Conservation (phyloP, 1,140 invertebrate species). For the Drosophila virilis region DNA sequence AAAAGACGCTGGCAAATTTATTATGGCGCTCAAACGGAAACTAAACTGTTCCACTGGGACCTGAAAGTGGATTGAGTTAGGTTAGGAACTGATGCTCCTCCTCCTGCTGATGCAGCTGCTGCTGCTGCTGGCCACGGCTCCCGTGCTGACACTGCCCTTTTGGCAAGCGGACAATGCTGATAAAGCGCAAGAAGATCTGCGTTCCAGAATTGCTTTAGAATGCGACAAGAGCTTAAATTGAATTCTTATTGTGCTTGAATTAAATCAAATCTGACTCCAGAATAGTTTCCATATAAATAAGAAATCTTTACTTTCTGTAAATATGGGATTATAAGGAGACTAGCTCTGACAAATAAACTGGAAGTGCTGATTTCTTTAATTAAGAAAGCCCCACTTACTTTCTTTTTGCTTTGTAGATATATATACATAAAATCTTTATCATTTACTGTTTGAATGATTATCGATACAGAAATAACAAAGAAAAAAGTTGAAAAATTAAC, state of each 20-base stretch:
- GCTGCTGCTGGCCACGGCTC: neutral
- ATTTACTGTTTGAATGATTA: too few relatives aligned
- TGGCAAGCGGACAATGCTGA: constrained; percentile 37
- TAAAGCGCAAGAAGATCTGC: constrained; percentile 34
- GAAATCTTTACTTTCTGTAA: too few relatives aligned
- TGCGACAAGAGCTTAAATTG: constrained; percentile 8
- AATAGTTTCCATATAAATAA: too few relatives aligned
- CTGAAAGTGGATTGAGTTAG: constrained; percentile 9
- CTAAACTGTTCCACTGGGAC: constrained; percentile 77
- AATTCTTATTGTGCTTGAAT: neutral
- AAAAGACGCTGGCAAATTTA: constrained; percentile 67
- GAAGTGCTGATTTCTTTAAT: too few relatives aligned
- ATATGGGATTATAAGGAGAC: too few relatives aligned
- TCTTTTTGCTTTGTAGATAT: too few relatives aligned
- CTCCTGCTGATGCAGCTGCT: neutral
- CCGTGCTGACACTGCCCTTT: constrained; percentile 24
- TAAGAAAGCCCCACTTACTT: too few relatives aligned
- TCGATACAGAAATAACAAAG: too few relatives aligned
- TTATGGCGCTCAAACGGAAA: constrained; percentile 72
- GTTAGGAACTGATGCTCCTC: neutral
- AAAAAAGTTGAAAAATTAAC: too few relatives aligned
- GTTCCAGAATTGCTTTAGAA: constrained; percentile 15
- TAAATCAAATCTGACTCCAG: neutral
- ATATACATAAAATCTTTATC: too few relatives aligned
- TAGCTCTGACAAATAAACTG: too few relatives aligned